These are phyloP conservation scores for Pammene fasciana DNA, from an alignment of 2,888 invertebrate species.

Conservation along the genomic window DNA sequence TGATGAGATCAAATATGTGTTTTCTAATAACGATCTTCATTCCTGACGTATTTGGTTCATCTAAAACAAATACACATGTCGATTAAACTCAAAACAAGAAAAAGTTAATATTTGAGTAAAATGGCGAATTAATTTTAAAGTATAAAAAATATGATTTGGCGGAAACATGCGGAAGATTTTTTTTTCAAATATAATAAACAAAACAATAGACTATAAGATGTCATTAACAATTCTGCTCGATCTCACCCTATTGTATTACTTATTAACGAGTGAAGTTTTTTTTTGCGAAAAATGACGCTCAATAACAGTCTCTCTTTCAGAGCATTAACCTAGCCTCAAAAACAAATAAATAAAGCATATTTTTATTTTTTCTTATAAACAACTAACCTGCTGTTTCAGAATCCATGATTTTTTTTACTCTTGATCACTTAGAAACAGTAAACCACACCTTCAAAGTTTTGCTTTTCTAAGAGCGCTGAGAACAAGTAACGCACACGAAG, in stretches of 20 bases:
- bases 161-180: too few species aligned
- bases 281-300: too few species aligned
- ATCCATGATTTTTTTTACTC: background rate
- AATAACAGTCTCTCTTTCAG: too few species aligned
- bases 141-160: background rate
- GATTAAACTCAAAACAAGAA: background rate
- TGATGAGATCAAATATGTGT: slow-evolving; percentile 4
- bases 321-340: too few species aligned
- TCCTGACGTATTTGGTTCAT: background rate
- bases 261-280: too few species aligned
- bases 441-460: background rate
- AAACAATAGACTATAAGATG: background rate
- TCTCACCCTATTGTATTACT: background rate
- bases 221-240: background rate
- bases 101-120: background rate
- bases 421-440: background rate
- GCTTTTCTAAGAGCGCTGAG: background rate
- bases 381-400: too few species aligned
- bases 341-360: too few species aligned
- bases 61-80: slow-evolving; percentile 1
- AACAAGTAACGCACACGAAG: too few species aligned
- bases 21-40: background rate
- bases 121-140: background rate
- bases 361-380: too few species aligned
- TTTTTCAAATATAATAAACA: background rate